Base-by-base conservation (phyloP, 2,888 invertebrate genomes). In the Sarcophaga carnaria region DNA sequence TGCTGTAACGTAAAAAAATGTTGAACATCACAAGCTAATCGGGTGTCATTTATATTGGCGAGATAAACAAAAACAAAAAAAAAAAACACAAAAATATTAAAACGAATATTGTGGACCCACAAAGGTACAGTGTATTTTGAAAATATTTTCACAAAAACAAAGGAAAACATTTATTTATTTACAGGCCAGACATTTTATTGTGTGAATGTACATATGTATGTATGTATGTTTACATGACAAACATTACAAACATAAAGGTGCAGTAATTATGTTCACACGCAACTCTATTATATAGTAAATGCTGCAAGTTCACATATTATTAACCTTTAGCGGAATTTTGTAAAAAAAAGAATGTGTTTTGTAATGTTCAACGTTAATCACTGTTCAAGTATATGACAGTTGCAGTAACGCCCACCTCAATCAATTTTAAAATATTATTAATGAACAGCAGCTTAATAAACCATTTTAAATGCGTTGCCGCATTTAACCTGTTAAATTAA, bases 181-280 rank as follows among this genome's bases (percentile, higher is more conserved):
- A 70, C 70, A 70, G 37, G 37, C 2, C 2, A 37, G 8, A 37
- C 1, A 37, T 49, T 22, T 70, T 70, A 25, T 69, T 17, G 17
- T 5, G 54, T 75, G 49, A 75, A 64, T 37, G 27, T 20, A 72
- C 45, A 27, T 66, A 76, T 27, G 14, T 14, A 47, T 62, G 12
- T 22, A 0, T 64, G n/a, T 27, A 54, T 10, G 37, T 54, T 72
- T 60, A 47, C 49, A 22, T 80, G 37, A 67, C 59, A 49, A 25
- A 67, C 72, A 54, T 47, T 54, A 75, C 70, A 64, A 20, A 25
- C 12, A 25, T 66, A 66, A 70, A 77, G 62, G 64, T 78, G 80
- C 80, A 74, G 69, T 71, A 80, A 86, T 80, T 80, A 78, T 60
- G 25, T 80, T 80, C 80, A 78, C 83, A 86, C 83, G 86, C 86